Evolutionary conservation across 1,140 invertebrate species (phyloP), one percentile per base, ranked within the genome.

Genomic region (Holcopasites calliopsidis): DNA sequence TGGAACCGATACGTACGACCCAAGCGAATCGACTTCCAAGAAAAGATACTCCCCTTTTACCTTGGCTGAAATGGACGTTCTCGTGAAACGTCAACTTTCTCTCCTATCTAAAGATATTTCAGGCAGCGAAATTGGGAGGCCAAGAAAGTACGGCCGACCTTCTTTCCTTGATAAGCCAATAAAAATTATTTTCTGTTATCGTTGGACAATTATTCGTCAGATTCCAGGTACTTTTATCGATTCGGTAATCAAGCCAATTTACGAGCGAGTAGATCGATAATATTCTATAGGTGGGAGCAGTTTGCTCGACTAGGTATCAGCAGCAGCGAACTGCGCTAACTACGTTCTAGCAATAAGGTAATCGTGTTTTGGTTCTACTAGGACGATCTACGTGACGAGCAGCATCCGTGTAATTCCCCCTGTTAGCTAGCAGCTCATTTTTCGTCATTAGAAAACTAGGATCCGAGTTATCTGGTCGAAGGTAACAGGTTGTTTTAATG

Each of bases 401-500:
- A 1, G 11, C 28, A 8, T 33, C n/a, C 16, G 58, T 35, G 60
- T 76, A 81, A 81, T 80, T 76, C 42, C 38, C 72, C 13, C 65
- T 44, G 78, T 80, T 80, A 70, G 52, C 55, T 58, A 44, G 23
- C 58, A 33, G 60, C 38, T 74, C 68, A 62, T 71, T 81, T 79
- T 62, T 76, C 68, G 66, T 57, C 58, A 57, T 49, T 57, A 73
- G 80, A 68, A 72, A 77, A 78, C 54, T 82, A 47, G 42, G 62
- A 68, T 65, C 38, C 35, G 18, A 78, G 62, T 64, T 77, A 82
- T 64, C 61, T 78, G 79, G 60, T 38, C 50, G 55, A 49, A 50
- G 82, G 80, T 83, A 83, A 83, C 82, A 83, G 82, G 80, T 83
- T 83, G 82, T 83, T 83, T 83, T 83, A 83, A 83, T 83, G 80